A percentile compares a stretch with the other conserved stretches of the same genome.
These are phyloP conservation scores for Oithona nana DNA, from an alignment of 2,888 invertebrate species.

Conservation along the genomic window DNA sequence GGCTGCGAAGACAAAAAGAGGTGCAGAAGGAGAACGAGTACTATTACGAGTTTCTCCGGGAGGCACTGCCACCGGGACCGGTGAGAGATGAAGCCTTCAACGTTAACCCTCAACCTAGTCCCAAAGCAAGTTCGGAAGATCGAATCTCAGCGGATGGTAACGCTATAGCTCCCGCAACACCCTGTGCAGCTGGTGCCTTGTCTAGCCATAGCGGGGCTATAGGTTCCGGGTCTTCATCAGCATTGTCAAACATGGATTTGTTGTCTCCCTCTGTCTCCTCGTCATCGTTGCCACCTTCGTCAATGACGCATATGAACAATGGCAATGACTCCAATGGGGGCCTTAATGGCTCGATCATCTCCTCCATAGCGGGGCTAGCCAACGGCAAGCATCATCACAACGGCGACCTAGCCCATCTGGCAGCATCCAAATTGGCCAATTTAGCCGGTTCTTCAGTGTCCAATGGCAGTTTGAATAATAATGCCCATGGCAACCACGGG, in stretches of 20 bases:
- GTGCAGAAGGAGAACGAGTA: slow-evolving; percentile 16
- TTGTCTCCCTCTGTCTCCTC: background rate
- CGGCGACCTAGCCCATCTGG: background rate
- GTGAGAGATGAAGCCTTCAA: slow-evolving; percentile 17
- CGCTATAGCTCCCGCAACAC: background rate
- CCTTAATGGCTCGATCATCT: background rate
- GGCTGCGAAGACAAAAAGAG: slow-evolving; percentile 36
- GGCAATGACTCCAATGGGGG: too few species aligned
- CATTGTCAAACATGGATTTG: background rate
- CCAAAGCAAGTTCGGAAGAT: slow-evolving; percentile 1
- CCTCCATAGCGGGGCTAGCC: background rate
- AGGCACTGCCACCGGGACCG: slow-evolving; percentile 12
- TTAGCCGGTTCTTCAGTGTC: background rate
- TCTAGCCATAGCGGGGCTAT: too few species aligned
- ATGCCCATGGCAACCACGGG: background rate
- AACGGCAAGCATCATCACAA: background rate
- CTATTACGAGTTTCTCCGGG: slow-evolving; percentile 7
- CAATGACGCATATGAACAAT: background rate
- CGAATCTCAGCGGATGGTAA: background rate
- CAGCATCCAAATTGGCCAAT: background rate
- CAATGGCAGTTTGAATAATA: background rate
- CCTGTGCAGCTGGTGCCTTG: too few species aligned
- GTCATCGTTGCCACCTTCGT: background rate
- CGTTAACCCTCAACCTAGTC: slow-evolving; percentile 6
- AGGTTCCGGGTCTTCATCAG: background rate